Conservation (phyloP, 1,140 invertebrate genomes). For the Xylocopa sonorina region DNA sequence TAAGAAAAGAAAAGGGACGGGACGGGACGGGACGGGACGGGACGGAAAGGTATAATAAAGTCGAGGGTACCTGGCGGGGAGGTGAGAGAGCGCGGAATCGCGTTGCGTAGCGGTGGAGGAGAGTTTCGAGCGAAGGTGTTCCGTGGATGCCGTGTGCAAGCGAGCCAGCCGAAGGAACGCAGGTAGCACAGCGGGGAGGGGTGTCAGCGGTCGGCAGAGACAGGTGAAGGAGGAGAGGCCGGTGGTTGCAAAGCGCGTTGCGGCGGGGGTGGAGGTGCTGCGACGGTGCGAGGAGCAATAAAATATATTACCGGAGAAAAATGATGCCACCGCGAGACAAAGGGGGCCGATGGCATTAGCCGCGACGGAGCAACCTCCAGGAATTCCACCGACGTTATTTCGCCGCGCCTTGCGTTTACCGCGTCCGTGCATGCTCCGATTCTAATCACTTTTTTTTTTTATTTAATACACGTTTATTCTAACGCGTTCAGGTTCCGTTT, state of each 20-base stretch:
- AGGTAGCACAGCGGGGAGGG: conserved; percentile 21
- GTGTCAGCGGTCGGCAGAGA: background rate
- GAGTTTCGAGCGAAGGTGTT: conserved; percentile 66
- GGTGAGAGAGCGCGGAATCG: conserved; percentile 58
- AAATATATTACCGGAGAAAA: conserved; percentile 81
- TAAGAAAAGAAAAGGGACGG: conserved; percentile 58
- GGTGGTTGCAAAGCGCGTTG: conserved; percentile 19
- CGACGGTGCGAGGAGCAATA: conserved; percentile 72
- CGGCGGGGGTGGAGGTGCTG: conserved; percentile 40
- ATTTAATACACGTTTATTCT: too few relatives aligned
- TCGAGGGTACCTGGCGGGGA: conserved; percentile 67
- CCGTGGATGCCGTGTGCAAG: conserved; percentile 51
- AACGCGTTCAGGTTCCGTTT: too few relatives aligned
- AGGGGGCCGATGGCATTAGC: conserved; percentile 77
- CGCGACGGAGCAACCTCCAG: conserved; percentile 70
- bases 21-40: too few relatives aligned
- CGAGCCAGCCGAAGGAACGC: conserved; percentile 46
- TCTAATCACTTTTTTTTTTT: too few relatives aligned
- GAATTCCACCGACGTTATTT: conserved; percentile 72
- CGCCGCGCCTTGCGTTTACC: conserved; percentile 36
- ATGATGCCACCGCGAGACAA: conserved; percentile 79
- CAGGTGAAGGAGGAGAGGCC: conserved; percentile 45
- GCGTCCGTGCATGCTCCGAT: too few relatives aligned
- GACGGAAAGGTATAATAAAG: conserved; percentile 79
- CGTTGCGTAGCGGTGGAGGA: conserved; percentile 57